Base-by-base conservation (phyloP, 2,888 invertebrate genomes). In the Catotricha subobsoleta region DNA sequence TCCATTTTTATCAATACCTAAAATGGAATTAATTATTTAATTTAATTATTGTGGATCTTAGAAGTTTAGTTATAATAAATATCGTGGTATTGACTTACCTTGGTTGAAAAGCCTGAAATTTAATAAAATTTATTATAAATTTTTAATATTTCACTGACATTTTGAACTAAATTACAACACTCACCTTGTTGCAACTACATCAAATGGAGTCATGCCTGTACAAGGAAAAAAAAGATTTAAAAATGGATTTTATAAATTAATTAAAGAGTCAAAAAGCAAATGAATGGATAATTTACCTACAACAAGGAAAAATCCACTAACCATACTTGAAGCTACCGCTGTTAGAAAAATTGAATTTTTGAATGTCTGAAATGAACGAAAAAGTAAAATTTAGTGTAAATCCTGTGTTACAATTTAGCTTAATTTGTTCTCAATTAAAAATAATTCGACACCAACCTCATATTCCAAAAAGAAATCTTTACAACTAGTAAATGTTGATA, bases 81-180 rank as follows among this genome's bases (percentile, higher is more conserved):
- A 35, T 19, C 35, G 6, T 5, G n/a, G n/a, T n/a, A n/a, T n/a
- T n/a, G n/a, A n/a, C n/a, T 25, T 6, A 75, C 82, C 80, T 74
- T 90, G 88, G 64, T 90, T 90, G 56, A 86, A 90, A 44, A 90
- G 68, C 48, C 90, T n/a, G n/a, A n/a, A n/a, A n/a, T n/a, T n/a
- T n/a, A n/a, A n/a, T n/a, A n/a, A n/a, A n/a, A n/a, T n/a, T n/a
- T n/a, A n/a, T n/a, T n/a, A n/a, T n/a, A n/a, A n/a, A n/a, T n/a
- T n/a, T n/a, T n/a, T n/a, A n/a, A n/a, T n/a, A n/a, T n/a, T n/a
- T n/a, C n/a, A n/a, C n/a, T n/a, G n/a, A n/a, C n/a, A n/a, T n/a
- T n/a, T n/a, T n/a, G n/a, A n/a, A n/a, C n/a, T n/a, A n/a, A n/a
- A n/a, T n/a, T n/a, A n/a, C n/a, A n/a, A n/a, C n/a, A n/a, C n/a